These are phyloP conservation scores for Lonchura striata DNA, from an alignment of 2,113 vertebrate species.

Conservation along the genomic window DNA sequence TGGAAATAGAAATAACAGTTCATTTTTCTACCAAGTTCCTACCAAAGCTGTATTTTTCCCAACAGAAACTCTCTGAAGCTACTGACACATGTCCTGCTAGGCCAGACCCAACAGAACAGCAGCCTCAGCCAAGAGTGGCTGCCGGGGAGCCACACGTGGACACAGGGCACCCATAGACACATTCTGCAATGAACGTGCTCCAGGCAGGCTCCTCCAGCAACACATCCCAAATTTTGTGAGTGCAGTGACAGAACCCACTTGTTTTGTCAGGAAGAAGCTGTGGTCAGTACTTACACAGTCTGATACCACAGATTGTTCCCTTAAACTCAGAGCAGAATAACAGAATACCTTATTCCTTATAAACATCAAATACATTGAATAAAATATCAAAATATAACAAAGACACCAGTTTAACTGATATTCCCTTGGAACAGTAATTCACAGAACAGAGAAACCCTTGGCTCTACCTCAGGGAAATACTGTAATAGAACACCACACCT, in stretches of 20 bases:
- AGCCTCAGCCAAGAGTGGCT: background rate
- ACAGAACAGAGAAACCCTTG: background rate
- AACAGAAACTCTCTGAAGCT: background rate
- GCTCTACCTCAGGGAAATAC: background rate
- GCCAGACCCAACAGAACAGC: background rate
- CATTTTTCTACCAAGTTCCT: background rate
- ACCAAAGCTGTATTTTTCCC: background rate
- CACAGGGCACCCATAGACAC: background rate
- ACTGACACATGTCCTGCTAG: background rate
- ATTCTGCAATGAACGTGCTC: rapidly evolving
- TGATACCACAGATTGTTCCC: rapidly evolving
- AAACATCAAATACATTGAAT: rapidly evolving
- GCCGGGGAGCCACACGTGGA: background rate
- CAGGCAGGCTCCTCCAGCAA: background rate
- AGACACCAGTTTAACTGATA: background rate
- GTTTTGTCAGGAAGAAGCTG: background rate
- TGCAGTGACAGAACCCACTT: background rate
- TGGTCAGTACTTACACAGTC: rapidly evolving
- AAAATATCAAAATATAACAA: background rate
- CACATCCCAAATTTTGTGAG: rapidly evolving
- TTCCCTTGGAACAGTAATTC: background rate
- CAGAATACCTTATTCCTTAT: rapidly evolving
- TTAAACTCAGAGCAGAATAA: background rate
- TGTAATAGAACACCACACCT: background rate
- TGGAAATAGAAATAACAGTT: background rate